phyloP scores from a whole-genome alignment of 2,113 vertebrate genomes.

The Varanus salvator region DNA sequence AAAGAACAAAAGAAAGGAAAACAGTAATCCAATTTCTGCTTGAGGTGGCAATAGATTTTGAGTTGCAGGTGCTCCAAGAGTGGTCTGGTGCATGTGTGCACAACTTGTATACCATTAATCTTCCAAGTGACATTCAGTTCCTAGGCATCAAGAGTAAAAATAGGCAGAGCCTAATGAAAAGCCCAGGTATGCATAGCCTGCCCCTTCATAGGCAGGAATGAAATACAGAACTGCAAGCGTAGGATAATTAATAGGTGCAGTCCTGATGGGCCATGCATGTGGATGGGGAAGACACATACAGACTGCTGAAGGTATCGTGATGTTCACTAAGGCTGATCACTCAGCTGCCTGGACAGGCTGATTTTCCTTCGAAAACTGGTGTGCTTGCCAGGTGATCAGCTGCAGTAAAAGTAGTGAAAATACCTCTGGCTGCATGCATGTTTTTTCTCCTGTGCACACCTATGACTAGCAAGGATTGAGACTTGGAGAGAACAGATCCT shows the following conservation, averaged over 20 bases:
- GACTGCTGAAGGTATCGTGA: neutral
- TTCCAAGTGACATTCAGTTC: constrained; percentile 41
- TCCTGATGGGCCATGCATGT: neutral
- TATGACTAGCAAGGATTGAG: too few relatives aligned
- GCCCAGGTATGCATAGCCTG: neutral
- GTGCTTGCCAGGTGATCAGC: neutral
- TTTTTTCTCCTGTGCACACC: neutral
- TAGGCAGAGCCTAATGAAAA: constrained; percentile 37
- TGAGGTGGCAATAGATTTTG: constrained; percentile 21
- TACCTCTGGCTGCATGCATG: neutral
- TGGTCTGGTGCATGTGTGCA: fast-evolving
- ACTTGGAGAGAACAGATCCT: neutral
- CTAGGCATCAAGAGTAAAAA: constrained; percentile 34
- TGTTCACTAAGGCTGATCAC: too few relatives aligned
- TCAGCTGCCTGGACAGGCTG: neutral
- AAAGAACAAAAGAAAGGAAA: neutral
- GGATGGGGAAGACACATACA: neutral
- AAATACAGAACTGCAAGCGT: too few relatives aligned
- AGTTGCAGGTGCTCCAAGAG: constrained; percentile 9
- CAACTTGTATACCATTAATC: constrained; percentile 8
- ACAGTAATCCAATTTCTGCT: constrained; percentile 42
- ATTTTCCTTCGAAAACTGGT: too few relatives aligned
- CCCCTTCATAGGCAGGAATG: neutral
- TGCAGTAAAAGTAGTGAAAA: neutral
- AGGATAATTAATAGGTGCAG: neutral